Conservation (phyloP, 1,140 invertebrate genomes). For the Papilio aristodemus region DNA sequence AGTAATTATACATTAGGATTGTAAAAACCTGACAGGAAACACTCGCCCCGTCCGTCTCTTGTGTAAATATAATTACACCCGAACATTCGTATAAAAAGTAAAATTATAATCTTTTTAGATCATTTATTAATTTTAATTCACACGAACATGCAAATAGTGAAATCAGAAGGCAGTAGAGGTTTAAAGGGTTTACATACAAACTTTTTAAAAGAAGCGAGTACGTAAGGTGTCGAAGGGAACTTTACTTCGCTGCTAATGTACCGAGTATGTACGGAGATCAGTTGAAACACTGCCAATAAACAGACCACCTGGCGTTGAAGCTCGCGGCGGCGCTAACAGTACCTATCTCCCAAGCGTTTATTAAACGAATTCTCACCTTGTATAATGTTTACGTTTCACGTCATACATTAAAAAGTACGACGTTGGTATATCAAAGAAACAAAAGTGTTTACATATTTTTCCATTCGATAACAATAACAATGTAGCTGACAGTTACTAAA, state of each 20-base stretch:
- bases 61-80: no score
- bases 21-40: no score
- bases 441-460: background rate
- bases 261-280: background rate
- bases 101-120: no score
- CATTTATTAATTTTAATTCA: no score
- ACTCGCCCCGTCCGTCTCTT: no score
- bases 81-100: no score
- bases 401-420: background rate
- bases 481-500: no score
- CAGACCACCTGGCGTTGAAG: background rate
- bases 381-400: constrained; percentile 6
- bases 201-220: background rate
- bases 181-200: background rate
- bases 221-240: background rate
- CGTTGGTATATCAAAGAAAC: background rate
- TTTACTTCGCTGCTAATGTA: background rate
- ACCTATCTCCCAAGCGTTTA: background rate
- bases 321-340: no score
- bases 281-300: constrained; percentile 7
- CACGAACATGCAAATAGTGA: no score
- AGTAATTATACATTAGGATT: no score
- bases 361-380: constrained; percentile 2
- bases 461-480: no score
- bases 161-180: no score